Evolutionary conservation across 2,113 vertebrate genomes (phyloP), one percentile per base, ranked within the genome.

Genomic region (Hippocampus barbouri): DNA sequence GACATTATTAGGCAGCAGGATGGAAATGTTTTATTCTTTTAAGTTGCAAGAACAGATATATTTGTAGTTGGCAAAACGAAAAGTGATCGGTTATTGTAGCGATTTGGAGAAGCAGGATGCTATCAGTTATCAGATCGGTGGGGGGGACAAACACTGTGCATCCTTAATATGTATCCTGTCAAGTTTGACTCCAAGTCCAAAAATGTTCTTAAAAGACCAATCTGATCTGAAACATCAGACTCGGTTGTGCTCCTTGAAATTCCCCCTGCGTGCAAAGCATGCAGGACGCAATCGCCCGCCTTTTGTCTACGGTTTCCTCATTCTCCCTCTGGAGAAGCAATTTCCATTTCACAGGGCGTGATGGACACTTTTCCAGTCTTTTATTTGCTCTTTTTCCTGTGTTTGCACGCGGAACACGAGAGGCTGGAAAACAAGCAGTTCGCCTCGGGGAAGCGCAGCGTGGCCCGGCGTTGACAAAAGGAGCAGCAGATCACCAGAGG

Each of bases 381-480:
- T 85, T 78, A 84, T 79, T 75, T 72, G 34, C 59, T 71, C 63
- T 49, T 77, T 76, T 77, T 73, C 75, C 79, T 72, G 78, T 79
- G 60, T 59, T 38, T 82, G 79, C 73, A 71, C 68, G 12, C 69
- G 76, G 73, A 77, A 81, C 80, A 76, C 74, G 76, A 86, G 84
- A 81, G 74, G 75, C 80, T 74, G 78, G 72, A 85, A 84, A 67
- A 80, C 80, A 59, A 76, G 81, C 9, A 77, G 71, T 73, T 85
- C 69, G 69, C 72, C 75, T 68, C 51, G 71, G 81, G 85, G 87
- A 86, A 85, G 79, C 85, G 85, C 83, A 83, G 83, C 83, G 84
- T 75, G 83, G 76, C 69, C 74, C 34, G 47, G 71, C 70, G 7
- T 70, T 73, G 77, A 82, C 75, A 83, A 73, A 77, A 40, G 70